Evolutionary conservation across 2,797 vertebrate species (phyloP), one percentile per base, ranked within the genome.

Genomic region (Holocentrus rufus): DNA sequence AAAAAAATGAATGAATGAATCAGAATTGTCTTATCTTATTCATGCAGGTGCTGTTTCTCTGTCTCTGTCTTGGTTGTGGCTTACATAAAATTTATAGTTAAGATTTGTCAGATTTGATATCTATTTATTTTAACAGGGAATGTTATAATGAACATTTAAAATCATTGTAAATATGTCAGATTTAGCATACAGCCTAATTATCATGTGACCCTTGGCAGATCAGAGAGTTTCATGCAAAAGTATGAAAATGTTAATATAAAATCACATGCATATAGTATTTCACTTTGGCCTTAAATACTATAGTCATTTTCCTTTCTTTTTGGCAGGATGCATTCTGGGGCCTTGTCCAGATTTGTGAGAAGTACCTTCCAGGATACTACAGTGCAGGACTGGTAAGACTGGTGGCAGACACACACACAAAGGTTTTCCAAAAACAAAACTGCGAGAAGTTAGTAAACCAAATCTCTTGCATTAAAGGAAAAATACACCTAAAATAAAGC

Each of bases 281-380:
- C 31, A n/a, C 0, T 9, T 20, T 52, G 54, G 18, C 55, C 57
- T 56, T 58, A 2, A 23, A 47, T 27, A 11, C 2, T 2, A 20
- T 53, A 20, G 44, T 18, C 47, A 50, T 36, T 66, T 65, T 60
- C 42, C 7, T 77, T 59, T 69, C 22, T 63, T 67, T 84, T 15
- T 71, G 46, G 56, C 81, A 99, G 97, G 97, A 99, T 95, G 98
- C 98, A 0, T 99, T 99, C 88, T 99, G 98, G 98, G 95, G 94
- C 88, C 93, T 99, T 78, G 96, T 99, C 65, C 98, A 99, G 91
- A 98, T 99, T 82, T 99, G 98, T 71, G 98, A 99, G 92, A 99
- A 99, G 90, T 99, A 99, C 87, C 95, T 99, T 57, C 98, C 98
- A 0, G 98, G 98, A 80, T 99, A 99, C 90, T 99, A 99, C 94